Conservation (phyloP, 2,797 vertebrate species). For the Myotis myotis region DNA sequence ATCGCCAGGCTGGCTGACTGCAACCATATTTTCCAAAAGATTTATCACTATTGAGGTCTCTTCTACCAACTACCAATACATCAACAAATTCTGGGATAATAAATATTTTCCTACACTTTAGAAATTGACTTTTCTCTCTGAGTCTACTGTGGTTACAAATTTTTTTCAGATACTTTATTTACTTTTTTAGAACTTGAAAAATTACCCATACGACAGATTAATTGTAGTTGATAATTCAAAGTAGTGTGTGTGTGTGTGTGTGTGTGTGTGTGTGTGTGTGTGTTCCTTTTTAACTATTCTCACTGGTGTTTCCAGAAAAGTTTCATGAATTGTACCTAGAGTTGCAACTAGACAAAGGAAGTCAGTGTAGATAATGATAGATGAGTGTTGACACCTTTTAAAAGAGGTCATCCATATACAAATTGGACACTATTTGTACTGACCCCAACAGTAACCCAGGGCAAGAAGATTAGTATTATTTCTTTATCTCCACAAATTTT, state of each 20-base stretch:
- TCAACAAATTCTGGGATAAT: not conserved
- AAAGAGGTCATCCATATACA: not conserved
- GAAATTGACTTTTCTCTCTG: not conserved
- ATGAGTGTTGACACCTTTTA: slow-evolving; percentile 4
- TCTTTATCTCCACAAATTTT: slow-evolving; percentile 6
- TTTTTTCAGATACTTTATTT: not conserved
- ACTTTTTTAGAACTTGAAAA: not conserved
- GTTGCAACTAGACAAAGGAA: not conserved
- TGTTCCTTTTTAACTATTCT: not conserved
- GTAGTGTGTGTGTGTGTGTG: not conserved
- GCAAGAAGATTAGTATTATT: not conserved
- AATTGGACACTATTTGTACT: not conserved
- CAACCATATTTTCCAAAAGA: not conserved
- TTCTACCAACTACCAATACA: not conserved
- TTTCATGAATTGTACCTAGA: not conserved
- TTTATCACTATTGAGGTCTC: not conserved
- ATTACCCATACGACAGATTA: not conserved
- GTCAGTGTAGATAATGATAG: not conserved
- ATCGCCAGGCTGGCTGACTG: not conserved
- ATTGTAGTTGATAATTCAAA: not conserved
- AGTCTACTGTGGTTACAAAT: not conserved
- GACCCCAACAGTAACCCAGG: not conserved
- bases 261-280: not conserved
- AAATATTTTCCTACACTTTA: slow-evolving; percentile 32
- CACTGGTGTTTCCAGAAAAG: not conserved